Percentiles rank a stretch among this genome's conserved stretches.
Evolutionary conservation across 2,113 vertebrate species (phyloP).

Genomic region (Clinocottus analis): DNA sequence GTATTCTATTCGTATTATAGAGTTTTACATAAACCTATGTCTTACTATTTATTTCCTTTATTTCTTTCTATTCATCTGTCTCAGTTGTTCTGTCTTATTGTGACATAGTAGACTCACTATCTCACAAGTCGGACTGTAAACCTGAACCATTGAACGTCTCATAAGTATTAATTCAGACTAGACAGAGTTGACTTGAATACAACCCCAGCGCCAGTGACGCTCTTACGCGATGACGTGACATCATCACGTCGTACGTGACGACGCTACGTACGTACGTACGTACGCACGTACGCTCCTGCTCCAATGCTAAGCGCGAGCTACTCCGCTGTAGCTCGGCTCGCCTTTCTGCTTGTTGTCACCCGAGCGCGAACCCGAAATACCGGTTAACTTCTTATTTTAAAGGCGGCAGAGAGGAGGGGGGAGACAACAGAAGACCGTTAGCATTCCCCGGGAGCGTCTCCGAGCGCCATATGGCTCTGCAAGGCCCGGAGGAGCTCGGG

Average conservation of each 20-base stretch:
- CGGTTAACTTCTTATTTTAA: background rate
- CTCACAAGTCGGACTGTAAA: background rate
- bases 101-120: background rate
- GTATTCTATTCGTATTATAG: background rate
- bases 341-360: slow-evolving; percentile 1
- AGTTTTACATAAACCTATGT: background rate
- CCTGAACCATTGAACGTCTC: background rate
- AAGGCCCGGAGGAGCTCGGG: slow-evolving; percentile 77
- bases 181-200: background rate
- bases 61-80: background rate
- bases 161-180: background rate
- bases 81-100: background rate
- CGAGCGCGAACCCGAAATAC: background rate
- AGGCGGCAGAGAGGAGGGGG: background rate
- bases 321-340: background rate
- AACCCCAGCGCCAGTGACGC: background rate
- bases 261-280: slow-evolving; percentile 4
- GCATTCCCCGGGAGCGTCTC: background rate
- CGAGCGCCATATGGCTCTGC: slow-evolving; percentile 74
- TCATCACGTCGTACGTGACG: background rate
- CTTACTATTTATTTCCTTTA: background rate
- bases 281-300: slow-evolving; percentile 1
- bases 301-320: slow-evolving; percentile 55
- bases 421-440: no score
- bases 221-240: slow-evolving; percentile 52